Evolutionary conservation across 2,113 vertebrate species (phyloP).

Genomic region (Malurus elegans): DNA sequence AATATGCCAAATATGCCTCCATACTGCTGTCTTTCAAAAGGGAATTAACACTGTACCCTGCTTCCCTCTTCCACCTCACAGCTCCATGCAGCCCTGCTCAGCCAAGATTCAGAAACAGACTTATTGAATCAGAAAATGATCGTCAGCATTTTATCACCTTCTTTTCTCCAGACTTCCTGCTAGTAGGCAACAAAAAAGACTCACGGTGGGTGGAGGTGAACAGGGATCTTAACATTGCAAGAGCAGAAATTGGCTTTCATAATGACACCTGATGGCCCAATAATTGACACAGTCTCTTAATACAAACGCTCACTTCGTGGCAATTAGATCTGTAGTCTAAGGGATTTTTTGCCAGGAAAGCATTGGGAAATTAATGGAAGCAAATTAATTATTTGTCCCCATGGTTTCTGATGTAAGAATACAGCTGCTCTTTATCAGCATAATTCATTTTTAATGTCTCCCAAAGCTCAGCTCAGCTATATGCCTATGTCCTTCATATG

Average conservation of each 20-base stretch:
- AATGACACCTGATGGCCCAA: not conserved
- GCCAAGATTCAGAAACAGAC: not conserved
- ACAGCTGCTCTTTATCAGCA: slow-evolving; percentile 43
- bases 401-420: slow-evolving; percentile 30
- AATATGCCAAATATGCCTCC: not conserved
- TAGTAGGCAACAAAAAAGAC: not conserved
- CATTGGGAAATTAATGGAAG: slow-evolving; percentile 28
- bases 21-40: not conserved
- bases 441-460: slow-evolving; percentile 40
- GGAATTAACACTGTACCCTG: not conserved
- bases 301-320: not conserved
- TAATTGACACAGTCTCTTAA: not conserved
- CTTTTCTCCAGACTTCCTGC: not conserved
- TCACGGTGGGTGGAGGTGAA: not conserved
- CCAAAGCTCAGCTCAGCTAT: slow-evolving; percentile 24
- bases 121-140: not conserved
- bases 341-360: slow-evolving; percentile 16
- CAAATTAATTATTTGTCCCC: slow-evolving; percentile 57
- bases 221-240: not conserved
- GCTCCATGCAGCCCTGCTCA: not conserved
- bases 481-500: not conserved
- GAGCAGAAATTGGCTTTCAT: not conserved
- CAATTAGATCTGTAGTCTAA: slow-evolving; percentile 9
- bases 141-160: not conserved
- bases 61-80: not conserved